phyloP scores from a whole-genome alignment of 2,113 vertebrate genomes.

The Trichomycterus rosablanca region DNA sequence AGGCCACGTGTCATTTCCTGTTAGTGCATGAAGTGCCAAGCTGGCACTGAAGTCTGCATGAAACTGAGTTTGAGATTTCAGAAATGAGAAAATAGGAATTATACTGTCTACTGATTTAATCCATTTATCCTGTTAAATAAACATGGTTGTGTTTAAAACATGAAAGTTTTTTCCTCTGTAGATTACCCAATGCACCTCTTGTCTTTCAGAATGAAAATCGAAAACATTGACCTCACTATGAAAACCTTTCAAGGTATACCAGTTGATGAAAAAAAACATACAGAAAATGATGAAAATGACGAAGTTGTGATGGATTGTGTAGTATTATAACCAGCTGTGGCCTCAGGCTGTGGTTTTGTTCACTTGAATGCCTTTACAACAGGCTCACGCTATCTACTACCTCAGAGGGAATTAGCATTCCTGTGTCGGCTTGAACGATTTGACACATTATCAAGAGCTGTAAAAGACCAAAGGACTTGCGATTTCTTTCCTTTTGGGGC shows the following conservation, averaged over 20 bases:
- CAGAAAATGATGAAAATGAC: constrained; percentile 14
- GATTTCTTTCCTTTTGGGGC: constrained; percentile 4
- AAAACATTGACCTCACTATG: constrained; percentile 82
- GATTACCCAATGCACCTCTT: constrained; percentile 78
- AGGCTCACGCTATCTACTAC: not conserved
- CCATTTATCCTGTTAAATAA: constrained; percentile 3
- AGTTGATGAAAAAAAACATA: constrained; percentile 41
- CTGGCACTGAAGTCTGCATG: constrained; percentile 21
- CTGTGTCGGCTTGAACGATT: not conserved
- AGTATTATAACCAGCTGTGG: not conserved
- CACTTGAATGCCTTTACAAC: not conserved
- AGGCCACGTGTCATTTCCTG: constrained; percentile 22
- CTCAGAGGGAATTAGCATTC: not conserved
- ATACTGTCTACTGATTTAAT: no score
- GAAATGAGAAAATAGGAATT: no score
- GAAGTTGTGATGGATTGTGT: constrained; percentile 3
- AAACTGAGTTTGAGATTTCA: not conserved
- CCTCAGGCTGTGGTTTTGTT: constrained; percentile 6
- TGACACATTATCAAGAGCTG: constrained; percentile 5
- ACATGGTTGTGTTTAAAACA: no score
- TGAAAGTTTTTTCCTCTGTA: constrained; percentile 45
- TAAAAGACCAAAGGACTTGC: not conserved
- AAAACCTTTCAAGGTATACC: constrained; percentile 84
- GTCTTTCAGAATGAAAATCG: constrained; percentile 98
- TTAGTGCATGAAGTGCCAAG: constrained; percentile 31